These are phyloP conservation scores for Andinoacara biseriatus DNA, from an alignment of 2,113 vertebrate genomes.

Conservation along the genomic window DNA sequence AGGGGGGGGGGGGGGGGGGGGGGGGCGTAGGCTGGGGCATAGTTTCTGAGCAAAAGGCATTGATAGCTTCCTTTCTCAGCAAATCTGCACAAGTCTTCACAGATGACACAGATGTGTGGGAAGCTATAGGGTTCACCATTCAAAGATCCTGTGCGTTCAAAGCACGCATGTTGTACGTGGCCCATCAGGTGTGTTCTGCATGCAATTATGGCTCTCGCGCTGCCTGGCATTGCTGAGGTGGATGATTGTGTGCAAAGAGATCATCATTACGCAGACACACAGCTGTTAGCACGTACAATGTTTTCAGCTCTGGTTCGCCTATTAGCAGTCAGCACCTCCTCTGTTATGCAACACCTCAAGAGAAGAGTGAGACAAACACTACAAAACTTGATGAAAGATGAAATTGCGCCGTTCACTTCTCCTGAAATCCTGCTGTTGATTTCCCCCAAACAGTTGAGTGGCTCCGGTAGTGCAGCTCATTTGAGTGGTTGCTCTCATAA, in stretches of 20 bases:
- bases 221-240: background rate
- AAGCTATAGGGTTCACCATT: slow-evolving; percentile 5
- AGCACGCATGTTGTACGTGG: slow-evolving; percentile 12
- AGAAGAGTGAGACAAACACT: slow-evolving; percentile 52
- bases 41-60: slow-evolving; percentile 41
- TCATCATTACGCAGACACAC: background rate
- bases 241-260: slow-evolving; percentile 1
- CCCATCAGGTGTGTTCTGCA: background rate
- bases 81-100: slow-evolving; percentile 36
- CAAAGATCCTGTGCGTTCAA: background rate
- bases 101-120: slow-evolving; percentile 52
- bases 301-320: slow-evolving; percentile 23
- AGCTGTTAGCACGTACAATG: slow-evolving; percentile 5
- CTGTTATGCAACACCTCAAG: slow-evolving; percentile 60
- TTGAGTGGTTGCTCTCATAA: slow-evolving; percentile 59
- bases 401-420: slow-evolving; percentile 56
- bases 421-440: slow-evolving; percentile 59
- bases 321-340: slow-evolving; percentile 60
- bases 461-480: slow-evolving; percentile 43
- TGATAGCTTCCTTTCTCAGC: slow-evolving; percentile 46
- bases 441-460: slow-evolving; percentile 52
- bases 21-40: background rate
- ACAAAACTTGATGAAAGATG: slow-evolving; percentile 65
- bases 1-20: accelerated
- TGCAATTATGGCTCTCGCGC: background rate